A percentile compares a stretch with the other conserved stretches of the same genome.
Evolutionary conservation across 35 echinoderm and acorn worm genomes (phyloP).

Genomic region (Strongylocentrotus purpuratus): DNA sequence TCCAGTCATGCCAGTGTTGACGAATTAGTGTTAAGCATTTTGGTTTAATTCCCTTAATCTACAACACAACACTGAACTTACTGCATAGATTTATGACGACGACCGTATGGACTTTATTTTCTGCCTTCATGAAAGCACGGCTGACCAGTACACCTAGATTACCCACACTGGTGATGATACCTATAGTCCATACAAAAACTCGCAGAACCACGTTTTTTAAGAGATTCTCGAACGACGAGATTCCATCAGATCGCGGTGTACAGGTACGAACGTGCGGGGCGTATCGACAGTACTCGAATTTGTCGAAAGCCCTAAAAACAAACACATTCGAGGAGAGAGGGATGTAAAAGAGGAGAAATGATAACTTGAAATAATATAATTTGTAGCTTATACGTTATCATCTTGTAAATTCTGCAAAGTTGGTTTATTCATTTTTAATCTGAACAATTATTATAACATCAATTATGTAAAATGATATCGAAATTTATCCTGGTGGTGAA

Average conservation of each 20-base stretch:
- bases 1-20: no score
- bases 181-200: constrained; percentile 90
- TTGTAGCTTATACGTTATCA: no score
- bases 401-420: no score
- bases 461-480: no score
- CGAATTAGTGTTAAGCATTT: no score
- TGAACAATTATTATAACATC: no score
- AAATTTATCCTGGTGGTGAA: no score
- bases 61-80: constrained; percentile 56
- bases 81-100: constrained; percentile 93
- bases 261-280: constrained; percentile 82
- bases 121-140: constrained; percentile 75
- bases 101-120: constrained; percentile 89
- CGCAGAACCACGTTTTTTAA: constrained; percentile 71
- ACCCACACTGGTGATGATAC: constrained; percentile 68
- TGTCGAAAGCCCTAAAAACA: constrained; percentile 62
- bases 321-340: neutral
- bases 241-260: constrained; percentile 81
- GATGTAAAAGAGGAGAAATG: no score
- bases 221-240: constrained; percentile 86
- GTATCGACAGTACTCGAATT: constrained; percentile 90
- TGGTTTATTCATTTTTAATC: no score
- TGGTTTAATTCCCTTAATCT: no score
- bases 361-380: no score
- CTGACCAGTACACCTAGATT: constrained; percentile 89